Evolutionary conservation across 1,140 invertebrate species (phyloP).

Genomic region (Hyphantria cunea): DNA sequence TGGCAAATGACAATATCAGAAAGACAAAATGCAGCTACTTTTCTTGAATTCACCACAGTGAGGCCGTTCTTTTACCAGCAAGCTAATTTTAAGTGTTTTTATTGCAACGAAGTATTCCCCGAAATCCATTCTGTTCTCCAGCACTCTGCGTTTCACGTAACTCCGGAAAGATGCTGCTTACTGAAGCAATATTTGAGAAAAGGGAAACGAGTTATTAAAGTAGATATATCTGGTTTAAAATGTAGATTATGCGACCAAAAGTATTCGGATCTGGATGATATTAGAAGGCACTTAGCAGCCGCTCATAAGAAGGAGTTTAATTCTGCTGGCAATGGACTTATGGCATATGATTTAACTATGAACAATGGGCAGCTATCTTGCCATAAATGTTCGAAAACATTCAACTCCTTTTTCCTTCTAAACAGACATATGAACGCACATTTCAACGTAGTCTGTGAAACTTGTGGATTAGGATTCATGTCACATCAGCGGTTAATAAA

Average conservation of each 20-base stretch:
- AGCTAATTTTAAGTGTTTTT: slow-evolving; percentile 76
- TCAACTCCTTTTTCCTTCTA: slow-evolving; percentile 69
- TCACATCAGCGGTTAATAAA: slow-evolving; percentile 69
- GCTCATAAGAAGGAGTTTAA: slow-evolving; percentile 69
- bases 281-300: slow-evolving; percentile 54
- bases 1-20: slow-evolving; percentile 78
- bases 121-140: slow-evolving; percentile 63
- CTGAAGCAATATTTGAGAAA: slow-evolving; percentile 66
- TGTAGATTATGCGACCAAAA: slow-evolving; percentile 67
- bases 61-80: slow-evolving; percentile 74
- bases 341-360: slow-evolving; percentile 64
- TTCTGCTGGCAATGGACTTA: slow-evolving; percentile 65
- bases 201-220: slow-evolving; percentile 73
- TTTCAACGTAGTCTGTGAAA: slow-evolving; percentile 72
- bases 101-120: slow-evolving; percentile 68
- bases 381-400: slow-evolving; percentile 63
- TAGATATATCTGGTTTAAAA: slow-evolving; percentile 65
- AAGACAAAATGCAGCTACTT: slow-evolving; percentile 68
- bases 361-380: slow-evolving; percentile 62
- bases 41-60: slow-evolving; percentile 62
- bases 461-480: slow-evolving; percentile 75
- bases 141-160: slow-evolving; percentile 52
- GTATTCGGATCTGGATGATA: slow-evolving; percentile 63
- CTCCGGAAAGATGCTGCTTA: slow-evolving; percentile 54
- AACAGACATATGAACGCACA: slow-evolving; percentile 76